Evolutionary conservation across 2,888 invertebrate genomes (phyloP).

Genomic region (Clitarchus hookeri): DNA sequence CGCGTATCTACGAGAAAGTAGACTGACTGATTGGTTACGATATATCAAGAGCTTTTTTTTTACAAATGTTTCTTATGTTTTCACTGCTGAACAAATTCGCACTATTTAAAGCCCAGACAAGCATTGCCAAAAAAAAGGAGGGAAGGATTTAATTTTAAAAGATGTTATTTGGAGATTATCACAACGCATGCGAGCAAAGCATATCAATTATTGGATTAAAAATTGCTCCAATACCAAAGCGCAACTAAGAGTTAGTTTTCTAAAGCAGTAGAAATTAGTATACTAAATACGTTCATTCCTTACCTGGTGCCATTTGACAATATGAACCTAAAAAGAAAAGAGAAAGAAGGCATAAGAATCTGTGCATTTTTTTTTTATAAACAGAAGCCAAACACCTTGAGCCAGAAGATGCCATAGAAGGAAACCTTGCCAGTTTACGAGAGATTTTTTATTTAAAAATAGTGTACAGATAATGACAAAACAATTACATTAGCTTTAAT

Average conservation of each 20-base stretch:
- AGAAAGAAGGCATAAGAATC: conserved; percentile 31
- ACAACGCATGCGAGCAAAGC: not conserved
- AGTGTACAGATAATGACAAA: not conserved
- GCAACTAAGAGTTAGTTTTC: not conserved
- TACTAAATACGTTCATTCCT: conserved; percentile 29
- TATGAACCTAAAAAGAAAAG: conserved; percentile 44
- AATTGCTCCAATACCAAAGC: not conserved
- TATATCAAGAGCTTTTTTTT: no score
- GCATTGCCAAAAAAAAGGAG: no score
- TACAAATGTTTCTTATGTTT: no score
- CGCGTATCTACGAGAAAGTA: no score
- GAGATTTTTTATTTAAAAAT: not conserved
- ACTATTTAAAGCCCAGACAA: no score
- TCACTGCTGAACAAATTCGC: no score
- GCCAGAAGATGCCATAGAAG: not conserved
- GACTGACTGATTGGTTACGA: no score
- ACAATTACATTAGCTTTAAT: not conserved
- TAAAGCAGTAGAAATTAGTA: conserved; percentile 18
- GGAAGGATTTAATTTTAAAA: no score
- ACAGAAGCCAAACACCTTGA: conserved; percentile 4
- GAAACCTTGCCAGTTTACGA: not conserved
- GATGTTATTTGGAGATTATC: no score
- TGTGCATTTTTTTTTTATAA: not conserved
- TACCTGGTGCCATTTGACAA: conserved; percentile 47
- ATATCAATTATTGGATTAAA: not conserved